Evolutionary conservation across 2,797 vertebrate genomes (phyloP).

Genomic region (Choloepus didactylus): DNA sequence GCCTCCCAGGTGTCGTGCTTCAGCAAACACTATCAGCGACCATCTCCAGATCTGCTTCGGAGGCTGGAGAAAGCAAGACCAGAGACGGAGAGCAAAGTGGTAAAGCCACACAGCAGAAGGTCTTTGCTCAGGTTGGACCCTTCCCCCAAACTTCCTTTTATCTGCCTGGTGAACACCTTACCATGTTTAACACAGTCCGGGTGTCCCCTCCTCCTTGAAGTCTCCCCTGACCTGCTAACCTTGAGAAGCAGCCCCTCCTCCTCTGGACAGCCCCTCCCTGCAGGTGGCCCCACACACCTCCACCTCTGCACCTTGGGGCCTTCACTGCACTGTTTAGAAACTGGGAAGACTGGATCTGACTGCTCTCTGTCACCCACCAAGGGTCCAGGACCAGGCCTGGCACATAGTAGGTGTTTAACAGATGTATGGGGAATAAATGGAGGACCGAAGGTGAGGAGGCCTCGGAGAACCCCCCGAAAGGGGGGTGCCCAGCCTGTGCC

Average conservation of each 20-base stretch:
- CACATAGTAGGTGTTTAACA: constrained; percentile 9
- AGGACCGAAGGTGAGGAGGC: not conserved
- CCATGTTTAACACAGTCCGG: not conserved
- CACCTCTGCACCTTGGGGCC: not conserved
- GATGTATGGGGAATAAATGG: not conserved
- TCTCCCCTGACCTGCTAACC: not conserved
- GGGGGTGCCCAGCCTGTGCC: not conserved
- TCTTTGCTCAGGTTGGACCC: not conserved
- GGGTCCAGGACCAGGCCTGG: not conserved
- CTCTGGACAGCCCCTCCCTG: no score
- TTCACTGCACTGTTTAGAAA: not conserved
- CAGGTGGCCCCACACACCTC: not conserved
- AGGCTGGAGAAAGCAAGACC: not conserved
- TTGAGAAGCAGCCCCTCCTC: not conserved
- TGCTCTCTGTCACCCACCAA: not conserved
- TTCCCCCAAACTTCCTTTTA: not conserved
- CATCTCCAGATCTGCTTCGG: not conserved
- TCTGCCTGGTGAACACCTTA: not conserved
- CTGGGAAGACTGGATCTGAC: not conserved
- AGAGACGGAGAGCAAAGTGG: not conserved
- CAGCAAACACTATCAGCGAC: not conserved
- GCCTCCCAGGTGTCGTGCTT: not conserved
- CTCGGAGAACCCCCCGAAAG: constrained; percentile 19
- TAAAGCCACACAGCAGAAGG: not conserved
- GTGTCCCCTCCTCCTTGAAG: not conserved